Evolutionary conservation across 2,113 vertebrate genomes (phyloP), one percentile per base, ranked within the genome.

Genomic region (Brienomyrus brachyistius): DNA sequence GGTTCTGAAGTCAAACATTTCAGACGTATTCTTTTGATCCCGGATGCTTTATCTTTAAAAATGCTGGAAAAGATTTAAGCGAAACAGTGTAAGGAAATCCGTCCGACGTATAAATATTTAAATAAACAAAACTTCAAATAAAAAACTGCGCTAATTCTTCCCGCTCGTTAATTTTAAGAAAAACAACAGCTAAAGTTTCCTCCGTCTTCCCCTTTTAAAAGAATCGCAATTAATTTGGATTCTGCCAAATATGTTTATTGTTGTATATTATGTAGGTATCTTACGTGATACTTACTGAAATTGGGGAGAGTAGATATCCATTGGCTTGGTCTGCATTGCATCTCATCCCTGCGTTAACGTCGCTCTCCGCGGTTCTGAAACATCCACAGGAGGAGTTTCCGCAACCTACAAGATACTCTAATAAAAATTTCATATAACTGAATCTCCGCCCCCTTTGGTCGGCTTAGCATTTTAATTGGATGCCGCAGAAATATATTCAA

Each of bases 301-400:
- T 43, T 56, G 43, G 23, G 47, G 11, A 52, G 3, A 31, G 70
- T 5, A 52, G 35, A 45, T 45, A 17, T 84, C 77, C 88, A 31
- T 84, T 5, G 23, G 50, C 31, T 43, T 40, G 88, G 27, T 51
- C 31, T n/a, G 48, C 50, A 50, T 59, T 17, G 31, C 43, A 45
- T 31, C 45, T 27, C 47, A 50, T 52, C 51, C n/a, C 15, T 23
- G 11, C 23, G 6, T 13, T 50, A 23, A 31, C 27, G 77, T 27
- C 40, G 50, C 88, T 89, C 51, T 89, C 77, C 80, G n/a, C 52
- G 88, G 77, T 84, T 35, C 88, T 84, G 80, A 89, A 83, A 89
- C 31, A 43, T 27, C 48, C 62, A 27, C 59, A 17, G n/a, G 23
- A 43, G 51, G 43, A 23, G 31, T 11, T 88, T 45, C 52, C 35